phyloP scores from a whole-genome alignment of 2,888 invertebrate genomes.

The Dione vanillae region DNA sequence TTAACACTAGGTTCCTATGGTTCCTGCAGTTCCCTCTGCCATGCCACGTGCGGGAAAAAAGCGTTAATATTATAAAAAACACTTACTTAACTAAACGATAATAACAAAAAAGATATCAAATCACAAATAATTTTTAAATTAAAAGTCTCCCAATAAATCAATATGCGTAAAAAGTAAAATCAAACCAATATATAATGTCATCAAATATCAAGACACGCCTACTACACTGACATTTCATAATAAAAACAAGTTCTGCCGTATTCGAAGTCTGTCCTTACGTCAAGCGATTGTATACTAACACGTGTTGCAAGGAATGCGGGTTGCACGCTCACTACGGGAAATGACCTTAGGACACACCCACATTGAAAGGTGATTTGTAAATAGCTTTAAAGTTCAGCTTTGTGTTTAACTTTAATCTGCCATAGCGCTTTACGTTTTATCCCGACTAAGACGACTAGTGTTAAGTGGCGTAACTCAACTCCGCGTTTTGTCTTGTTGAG shows the following conservation, averaged over 20 bases:
- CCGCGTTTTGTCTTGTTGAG: too few relatives aligned
- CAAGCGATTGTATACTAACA: constrained; percentile 32
- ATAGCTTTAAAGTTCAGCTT: not conserved
- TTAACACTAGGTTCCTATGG: too few relatives aligned
- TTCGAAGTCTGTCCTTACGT: not conserved
- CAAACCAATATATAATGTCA: too few relatives aligned
- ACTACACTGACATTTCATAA: not conserved
- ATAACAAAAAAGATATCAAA: too few relatives aligned
- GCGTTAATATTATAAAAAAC: too few relatives aligned
- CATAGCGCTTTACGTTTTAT: not conserved
- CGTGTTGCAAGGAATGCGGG: constrained; percentile 35
- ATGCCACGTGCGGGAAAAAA: too few relatives aligned
- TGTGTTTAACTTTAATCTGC: not conserved
- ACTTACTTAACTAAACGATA: too few relatives aligned
- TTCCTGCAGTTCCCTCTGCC: too few relatives aligned
- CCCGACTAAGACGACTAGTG: not conserved
- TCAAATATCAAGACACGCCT: not conserved
- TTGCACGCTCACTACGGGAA: constrained; percentile 49
- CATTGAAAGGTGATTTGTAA: constrained; percentile 21
- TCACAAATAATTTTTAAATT: too few relatives aligned
- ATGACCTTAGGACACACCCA: constrained; percentile 52
- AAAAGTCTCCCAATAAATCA: too few relatives aligned
- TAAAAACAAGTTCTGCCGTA: not conserved
- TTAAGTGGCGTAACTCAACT: not conserved
- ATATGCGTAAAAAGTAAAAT: too few relatives aligned